Percentiles rank a stretch among this genome's conserved stretches.
Conservation (phyloP, 2,888 invertebrate species). For the Caradrina kadenii region DNA sequence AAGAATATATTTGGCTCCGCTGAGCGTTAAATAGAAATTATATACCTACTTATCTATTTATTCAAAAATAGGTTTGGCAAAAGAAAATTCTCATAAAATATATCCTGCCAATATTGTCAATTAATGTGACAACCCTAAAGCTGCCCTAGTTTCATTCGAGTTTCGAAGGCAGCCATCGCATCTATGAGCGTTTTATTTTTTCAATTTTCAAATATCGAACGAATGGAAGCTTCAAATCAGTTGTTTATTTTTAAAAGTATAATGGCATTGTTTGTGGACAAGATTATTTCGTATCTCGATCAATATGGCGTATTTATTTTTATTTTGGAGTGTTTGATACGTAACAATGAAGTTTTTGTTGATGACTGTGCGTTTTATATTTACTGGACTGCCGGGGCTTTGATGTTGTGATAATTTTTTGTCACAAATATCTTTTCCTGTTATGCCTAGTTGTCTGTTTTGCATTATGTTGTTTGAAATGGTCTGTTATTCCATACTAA, state of each 20-base stretch:
- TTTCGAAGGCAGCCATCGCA: constrained; percentile 79
- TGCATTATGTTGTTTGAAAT: constrained; percentile 14
- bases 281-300: constrained; percentile 82
- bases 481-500: background rate
- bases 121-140: constrained; percentile 72
- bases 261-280: constrained; percentile 89
- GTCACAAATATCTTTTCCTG: constrained; percentile 51
- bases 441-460: constrained; percentile 23
- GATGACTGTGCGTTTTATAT: constrained; percentile 79
- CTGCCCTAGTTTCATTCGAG: constrained; percentile 80
- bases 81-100: background rate
- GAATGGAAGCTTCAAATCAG: constrained; percentile 76
- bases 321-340: constrained; percentile 78
- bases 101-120: constrained; percentile 1
- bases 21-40: background rate
- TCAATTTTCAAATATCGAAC: constrained; percentile 76
- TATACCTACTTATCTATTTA: background rate
- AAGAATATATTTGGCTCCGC: background rate
- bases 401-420: constrained; percentile 67
- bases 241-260: constrained; percentile 85
- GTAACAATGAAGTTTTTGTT: constrained; percentile 73
- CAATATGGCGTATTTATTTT: constrained; percentile 73
- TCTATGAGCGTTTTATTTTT: constrained; percentile 81
- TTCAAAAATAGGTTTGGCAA: too few relatives aligned
- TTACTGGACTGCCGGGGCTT: constrained; percentile 59